These are phyloP conservation scores for Nymphalis io DNA, from an alignment of 1,140 invertebrate species.

Conservation along the genomic window DNA sequence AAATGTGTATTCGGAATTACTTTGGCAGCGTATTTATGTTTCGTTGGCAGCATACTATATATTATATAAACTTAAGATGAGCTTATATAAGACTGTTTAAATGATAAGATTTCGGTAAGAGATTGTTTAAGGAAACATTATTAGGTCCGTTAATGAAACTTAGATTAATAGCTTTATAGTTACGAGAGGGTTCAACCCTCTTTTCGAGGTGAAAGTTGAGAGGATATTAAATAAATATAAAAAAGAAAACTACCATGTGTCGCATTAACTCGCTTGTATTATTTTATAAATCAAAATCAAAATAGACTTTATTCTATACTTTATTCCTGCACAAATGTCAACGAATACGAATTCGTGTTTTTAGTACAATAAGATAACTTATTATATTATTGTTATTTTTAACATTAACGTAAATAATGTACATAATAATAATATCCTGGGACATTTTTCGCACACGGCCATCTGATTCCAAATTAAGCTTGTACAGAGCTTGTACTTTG, in stretches of 20 bases:
- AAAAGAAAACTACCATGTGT: slow-evolving; percentile 5
- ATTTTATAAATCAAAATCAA: not conserved
- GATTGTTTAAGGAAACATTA: not conserved
- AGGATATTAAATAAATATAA: slow-evolving; percentile 30
- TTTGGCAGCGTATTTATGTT: slow-evolving; percentile 11
- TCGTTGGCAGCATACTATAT: not conserved
- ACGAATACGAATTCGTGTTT: no score
- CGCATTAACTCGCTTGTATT: no score
- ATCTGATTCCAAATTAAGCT: no score
- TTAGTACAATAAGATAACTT: no score
- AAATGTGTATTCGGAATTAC: slow-evolving; percentile 28
- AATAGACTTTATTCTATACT: no score
- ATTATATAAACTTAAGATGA: not conserved
- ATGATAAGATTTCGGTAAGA: not conserved
- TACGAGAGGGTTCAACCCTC: slow-evolving; percentile 16
- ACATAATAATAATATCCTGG: no score
- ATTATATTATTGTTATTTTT: no score
- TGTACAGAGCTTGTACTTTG: no score
- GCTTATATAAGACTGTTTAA: not conserved
- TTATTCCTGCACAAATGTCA: no score
- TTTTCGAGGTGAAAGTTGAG: slow-evolving; percentile 12
- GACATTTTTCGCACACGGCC: no score
- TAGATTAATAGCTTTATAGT: not conserved
- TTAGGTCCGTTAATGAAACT: not conserved
- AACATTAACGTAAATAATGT: no score